These are phyloP conservation scores for Paedocypris sp. DNA, from an alignment of 2,113 vertebrate species.

Conservation along the genomic window DNA sequence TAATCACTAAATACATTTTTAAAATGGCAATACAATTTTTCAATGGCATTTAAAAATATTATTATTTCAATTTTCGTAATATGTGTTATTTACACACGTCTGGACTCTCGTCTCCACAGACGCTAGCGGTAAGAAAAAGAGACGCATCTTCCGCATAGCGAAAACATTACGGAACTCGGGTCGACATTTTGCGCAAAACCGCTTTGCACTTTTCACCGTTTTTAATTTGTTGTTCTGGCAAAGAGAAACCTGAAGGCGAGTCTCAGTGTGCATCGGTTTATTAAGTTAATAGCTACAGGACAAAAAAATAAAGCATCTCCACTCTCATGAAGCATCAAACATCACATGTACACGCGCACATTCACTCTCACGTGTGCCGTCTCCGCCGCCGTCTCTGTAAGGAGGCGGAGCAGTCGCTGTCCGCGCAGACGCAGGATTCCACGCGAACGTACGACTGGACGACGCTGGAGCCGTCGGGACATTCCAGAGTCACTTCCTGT, in stretches of 20 bases:
- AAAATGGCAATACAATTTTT: too few relatives aligned
- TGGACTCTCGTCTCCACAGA: too few relatives aligned
- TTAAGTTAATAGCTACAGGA: conserved; percentile 18
- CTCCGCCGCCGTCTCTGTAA: conserved; percentile 13
- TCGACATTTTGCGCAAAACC: too few relatives aligned
- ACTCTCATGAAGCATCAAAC: not conserved
- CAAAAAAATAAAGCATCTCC: not conserved
- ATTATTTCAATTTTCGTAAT: too few relatives aligned
- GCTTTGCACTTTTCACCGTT: not conserved
- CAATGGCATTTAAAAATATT: too few relatives aligned
- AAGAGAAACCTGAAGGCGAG: not conserved
- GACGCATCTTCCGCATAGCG: too few relatives aligned
- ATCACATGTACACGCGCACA: not conserved
- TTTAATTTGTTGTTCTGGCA: not conserved
- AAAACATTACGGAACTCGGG: too few relatives aligned
- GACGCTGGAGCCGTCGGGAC: conserved; percentile 51
- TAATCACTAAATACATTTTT: too few relatives aligned
- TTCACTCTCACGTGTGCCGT: conserved; percentile 35
- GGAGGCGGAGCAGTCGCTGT: not conserved
- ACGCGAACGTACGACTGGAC: conserved; percentile 53
- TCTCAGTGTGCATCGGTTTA: conserved; percentile 25
- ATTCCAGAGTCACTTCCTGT: conserved; percentile 58
- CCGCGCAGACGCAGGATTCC: conserved; percentile 60
- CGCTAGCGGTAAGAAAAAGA: too few relatives aligned
- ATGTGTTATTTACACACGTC: too few relatives aligned